Conservation (phyloP, 2,888 invertebrate genomes). For the Idaea aversata region DNA sequence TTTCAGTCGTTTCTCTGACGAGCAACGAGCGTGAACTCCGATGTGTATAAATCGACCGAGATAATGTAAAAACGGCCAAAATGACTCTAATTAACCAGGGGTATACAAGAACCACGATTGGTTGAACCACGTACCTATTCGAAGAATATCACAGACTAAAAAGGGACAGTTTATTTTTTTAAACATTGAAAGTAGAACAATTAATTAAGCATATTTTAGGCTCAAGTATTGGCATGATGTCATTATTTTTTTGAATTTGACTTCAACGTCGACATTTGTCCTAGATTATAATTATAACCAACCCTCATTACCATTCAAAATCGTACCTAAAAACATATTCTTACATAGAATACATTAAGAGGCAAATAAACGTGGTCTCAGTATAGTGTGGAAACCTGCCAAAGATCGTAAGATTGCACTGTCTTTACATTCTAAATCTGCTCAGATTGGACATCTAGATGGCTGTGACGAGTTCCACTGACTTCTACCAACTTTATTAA, state of each 20-base stretch:
- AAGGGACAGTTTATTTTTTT: too few relatives aligned
- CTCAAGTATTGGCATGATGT: too few relatives aligned
- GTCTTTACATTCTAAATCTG: slow-evolving; percentile 23
- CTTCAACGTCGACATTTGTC: too few relatives aligned
- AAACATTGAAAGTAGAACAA: too few relatives aligned
- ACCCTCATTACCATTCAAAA: background rate
- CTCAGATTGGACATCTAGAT: slow-evolving; percentile 29
- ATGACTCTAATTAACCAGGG: slow-evolving; percentile 46
- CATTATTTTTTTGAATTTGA: too few relatives aligned
- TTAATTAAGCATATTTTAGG: too few relatives aligned
- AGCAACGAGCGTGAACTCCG: slow-evolving; percentile 38
- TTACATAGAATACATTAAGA: too few relatives aligned
- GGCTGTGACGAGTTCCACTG: slow-evolving; percentile 14
- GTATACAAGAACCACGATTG: slow-evolving; percentile 7
- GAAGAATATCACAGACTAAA: background rate
- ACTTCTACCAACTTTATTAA: slow-evolving; percentile 16
- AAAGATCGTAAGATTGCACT: slow-evolving; percentile 42
- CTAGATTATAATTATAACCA: background rate
- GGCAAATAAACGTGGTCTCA: slow-evolving; percentile 3
- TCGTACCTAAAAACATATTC: background rate
- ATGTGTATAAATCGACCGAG: slow-evolving; percentile 31
- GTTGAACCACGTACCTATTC: slow-evolving; percentile 2
- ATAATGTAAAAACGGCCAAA: slow-evolving; percentile 39
- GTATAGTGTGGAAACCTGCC: slow-evolving; percentile 48
- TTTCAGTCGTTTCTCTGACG: slow-evolving; percentile 24